A percentile compares a stretch with the other conserved stretches of the same genome.
Conservation (phyloP, 1,140 invertebrate genomes). For the Sweltsa coloradensis region DNA sequence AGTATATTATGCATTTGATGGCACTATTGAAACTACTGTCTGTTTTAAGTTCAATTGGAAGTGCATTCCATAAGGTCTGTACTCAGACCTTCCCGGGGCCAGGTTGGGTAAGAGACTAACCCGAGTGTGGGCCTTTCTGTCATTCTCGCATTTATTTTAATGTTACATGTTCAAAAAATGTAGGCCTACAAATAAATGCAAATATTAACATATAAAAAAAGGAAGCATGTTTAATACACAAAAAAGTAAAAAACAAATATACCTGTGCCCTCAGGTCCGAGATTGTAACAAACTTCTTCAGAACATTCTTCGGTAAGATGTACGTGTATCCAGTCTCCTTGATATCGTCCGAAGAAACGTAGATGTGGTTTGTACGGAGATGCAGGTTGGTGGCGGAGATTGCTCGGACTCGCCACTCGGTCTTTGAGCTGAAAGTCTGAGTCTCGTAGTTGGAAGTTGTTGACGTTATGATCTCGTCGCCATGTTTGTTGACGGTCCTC, state of each 20-base stretch:
- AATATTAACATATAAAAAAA: no score
- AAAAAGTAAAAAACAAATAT: slow-evolving; percentile 13
- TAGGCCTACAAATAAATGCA: no score
- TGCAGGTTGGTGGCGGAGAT: slow-evolving; percentile 98
- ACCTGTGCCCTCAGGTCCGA: slow-evolving; percentile 92
- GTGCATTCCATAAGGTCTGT: no score
- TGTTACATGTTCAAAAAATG: no score
- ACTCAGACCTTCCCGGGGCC: no score
- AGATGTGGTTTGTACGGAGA: slow-evolving; percentile 97
- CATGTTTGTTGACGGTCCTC: slow-evolving; percentile 96
- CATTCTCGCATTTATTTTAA: no score
- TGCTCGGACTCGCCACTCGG: slow-evolving; percentile 95
- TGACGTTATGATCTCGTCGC: slow-evolving; percentile 98
- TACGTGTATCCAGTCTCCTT: slow-evolving; percentile 99
- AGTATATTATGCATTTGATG: no score
- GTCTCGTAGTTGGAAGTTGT: slow-evolving; percentile 99
- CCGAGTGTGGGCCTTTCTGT: no score
- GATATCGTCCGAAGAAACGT: slow-evolving; percentile 97
- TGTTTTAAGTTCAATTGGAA: neutral
- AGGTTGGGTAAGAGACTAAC: no score
- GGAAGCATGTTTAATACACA: no score
- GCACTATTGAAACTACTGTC: no score
- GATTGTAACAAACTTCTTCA: slow-evolving; percentile 99
- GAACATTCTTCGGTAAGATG: slow-evolving; percentile 95
- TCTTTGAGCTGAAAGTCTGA: slow-evolving; percentile 95